Conservation (phyloP, 2,888 invertebrate genomes). For the Artemia sinica region DNA sequence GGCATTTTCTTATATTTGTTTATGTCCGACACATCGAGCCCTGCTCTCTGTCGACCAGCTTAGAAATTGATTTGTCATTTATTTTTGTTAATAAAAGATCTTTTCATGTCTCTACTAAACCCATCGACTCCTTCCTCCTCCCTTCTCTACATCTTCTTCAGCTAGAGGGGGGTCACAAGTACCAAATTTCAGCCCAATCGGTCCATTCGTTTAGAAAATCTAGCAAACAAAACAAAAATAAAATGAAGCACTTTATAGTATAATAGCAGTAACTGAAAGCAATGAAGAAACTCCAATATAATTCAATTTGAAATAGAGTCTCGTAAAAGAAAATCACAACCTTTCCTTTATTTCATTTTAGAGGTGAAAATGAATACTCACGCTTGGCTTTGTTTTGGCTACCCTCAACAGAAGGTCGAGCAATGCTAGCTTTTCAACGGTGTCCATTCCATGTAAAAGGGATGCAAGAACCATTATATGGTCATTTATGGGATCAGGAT, state of each 20-base stretch:
- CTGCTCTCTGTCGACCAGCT: too few species aligned
- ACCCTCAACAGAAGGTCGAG: constrained; percentile 64
- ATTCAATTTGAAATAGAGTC: not conserved
- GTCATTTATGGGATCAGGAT: constrained; percentile 65
- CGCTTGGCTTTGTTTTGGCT: constrained; percentile 58
- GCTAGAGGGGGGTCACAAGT: not conserved
- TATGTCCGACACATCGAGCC: too few species aligned
- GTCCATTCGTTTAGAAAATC: not conserved
- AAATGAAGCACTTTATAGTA: too few species aligned
- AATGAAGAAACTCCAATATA: not conserved
- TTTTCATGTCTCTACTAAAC: too few species aligned
- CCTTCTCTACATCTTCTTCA: too few species aligned
- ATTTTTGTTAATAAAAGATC: too few species aligned
- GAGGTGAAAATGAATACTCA: constrained; percentile 31
- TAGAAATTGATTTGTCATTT: too few species aligned
- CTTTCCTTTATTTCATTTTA: constrained; percentile 15
- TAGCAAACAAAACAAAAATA: too few species aligned
- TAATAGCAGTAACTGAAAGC: too few species aligned
- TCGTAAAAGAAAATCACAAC: not conserved
- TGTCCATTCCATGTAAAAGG: constrained; percentile 62
- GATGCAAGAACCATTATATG: constrained; percentile 65
- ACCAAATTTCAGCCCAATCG: constrained; percentile 13
- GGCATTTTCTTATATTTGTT: too few species aligned
- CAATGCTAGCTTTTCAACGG: constrained; percentile 64
- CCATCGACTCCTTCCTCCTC: too few species aligned